These are phyloP conservation scores for Pteropus alecto DNA, from an alignment of 2,113 vertebrate genomes.

Conservation along the genomic window DNA sequence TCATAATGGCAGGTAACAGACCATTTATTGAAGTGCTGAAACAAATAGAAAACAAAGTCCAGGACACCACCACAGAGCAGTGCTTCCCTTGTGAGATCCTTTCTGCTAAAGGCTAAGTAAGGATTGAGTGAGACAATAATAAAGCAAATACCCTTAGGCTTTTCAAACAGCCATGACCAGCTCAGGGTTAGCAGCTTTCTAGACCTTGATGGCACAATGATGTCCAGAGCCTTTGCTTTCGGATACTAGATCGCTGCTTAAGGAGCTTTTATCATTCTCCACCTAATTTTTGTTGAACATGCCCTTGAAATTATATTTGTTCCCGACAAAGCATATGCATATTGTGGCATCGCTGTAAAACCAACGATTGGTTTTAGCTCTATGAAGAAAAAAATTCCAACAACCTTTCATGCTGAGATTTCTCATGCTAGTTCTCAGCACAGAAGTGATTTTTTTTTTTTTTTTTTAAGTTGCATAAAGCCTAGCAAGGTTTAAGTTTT, in stretches of 20 bases:
- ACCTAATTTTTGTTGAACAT: conserved; percentile 54
- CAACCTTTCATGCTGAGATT: conserved; percentile 80
- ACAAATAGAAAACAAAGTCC: conserved; percentile 80
- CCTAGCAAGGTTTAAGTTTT: conserved; percentile 85
- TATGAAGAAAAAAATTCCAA: conserved; percentile 66
- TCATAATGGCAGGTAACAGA: conserved; percentile 63
- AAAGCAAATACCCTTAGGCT: conserved; percentile 66
- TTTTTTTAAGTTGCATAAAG: conserved; percentile 71
- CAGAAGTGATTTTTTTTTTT: conserved; percentile 81
- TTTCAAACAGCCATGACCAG: conserved; percentile 27
- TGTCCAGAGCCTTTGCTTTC: conserved; percentile 58
- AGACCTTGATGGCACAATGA: conserved; percentile 45
- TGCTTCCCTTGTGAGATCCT: conserved; percentile 66
- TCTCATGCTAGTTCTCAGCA: conserved; percentile 83
- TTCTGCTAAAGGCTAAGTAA: conserved; percentile 75
- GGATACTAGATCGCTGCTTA: conserved; percentile 67
- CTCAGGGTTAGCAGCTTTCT: conserved; percentile 21
- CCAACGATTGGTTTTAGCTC: conserved; percentile 65
- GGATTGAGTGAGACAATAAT: conserved; percentile 65
- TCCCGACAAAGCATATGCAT: conserved; percentile 62
- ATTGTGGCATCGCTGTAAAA: conserved; percentile 62
- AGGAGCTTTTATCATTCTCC: conserved; percentile 31
- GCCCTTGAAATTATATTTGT: conserved; percentile 71
- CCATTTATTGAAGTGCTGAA: conserved; percentile 57
- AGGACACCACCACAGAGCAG: conserved; percentile 64